Evolutionary conservation across 2,888 invertebrate species (phyloP).

Genomic region (Diaphora mendica): DNA sequence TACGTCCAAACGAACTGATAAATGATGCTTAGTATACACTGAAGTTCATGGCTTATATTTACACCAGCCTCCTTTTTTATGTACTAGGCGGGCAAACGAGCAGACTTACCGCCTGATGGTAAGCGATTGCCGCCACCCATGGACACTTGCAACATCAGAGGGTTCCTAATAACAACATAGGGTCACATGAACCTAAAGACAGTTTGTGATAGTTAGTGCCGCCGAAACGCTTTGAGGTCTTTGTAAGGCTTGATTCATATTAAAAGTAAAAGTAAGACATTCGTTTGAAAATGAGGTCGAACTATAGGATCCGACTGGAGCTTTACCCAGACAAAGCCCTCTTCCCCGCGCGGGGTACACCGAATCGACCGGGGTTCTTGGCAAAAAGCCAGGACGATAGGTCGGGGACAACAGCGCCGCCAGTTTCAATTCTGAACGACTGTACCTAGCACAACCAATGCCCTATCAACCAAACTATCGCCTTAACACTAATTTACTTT

Average conservation of each 20-base stretch:
- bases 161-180: background rate
- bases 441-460: conserved; percentile 59
- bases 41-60: conserved; percentile 6
- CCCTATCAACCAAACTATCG: conserved; percentile 28
- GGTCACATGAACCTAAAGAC: background rate
- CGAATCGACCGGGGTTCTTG: conserved; percentile 74
- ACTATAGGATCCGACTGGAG: conserved; percentile 43
- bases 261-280: conserved; percentile 48
- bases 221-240: conserved; percentile 15
- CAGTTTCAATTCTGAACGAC: conserved; percentile 66
- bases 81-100: too few relatives aligned
- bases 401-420: conserved; percentile 58
- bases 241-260: conserved; percentile 29
- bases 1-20: background rate
- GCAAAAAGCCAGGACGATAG: conserved; percentile 67
- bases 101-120: too few relatives aligned
- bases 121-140: too few relatives aligned
- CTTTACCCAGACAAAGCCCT: conserved; percentile 49
- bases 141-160: too few relatives aligned
- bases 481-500: conserved; percentile 27
- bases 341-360: conserved; percentile 48
- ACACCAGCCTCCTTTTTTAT: too few relatives aligned
- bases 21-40: background rate
- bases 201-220: background rate
- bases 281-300: conserved; percentile 52